Conservation (phyloP, 2,113 vertebrate species). For the Istiophorus platypterus region DNA sequence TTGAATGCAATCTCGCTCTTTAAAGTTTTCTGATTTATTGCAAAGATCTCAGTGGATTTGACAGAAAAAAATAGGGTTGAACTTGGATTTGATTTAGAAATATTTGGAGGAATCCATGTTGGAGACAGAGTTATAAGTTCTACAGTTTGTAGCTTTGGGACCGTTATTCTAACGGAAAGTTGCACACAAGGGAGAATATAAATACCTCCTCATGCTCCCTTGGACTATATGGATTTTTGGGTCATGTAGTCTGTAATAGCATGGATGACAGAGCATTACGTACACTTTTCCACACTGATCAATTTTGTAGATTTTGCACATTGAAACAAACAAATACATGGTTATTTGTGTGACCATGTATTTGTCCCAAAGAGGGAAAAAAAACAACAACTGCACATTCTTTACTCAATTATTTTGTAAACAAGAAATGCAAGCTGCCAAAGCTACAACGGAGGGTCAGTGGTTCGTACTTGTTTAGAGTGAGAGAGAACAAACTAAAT, state of each 20-base stretch:
- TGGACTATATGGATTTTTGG: conserved; percentile 20
- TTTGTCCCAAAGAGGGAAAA: not conserved
- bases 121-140: conserved; percentile 21
- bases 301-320: conserved; percentile 1
- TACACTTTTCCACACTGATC: not conserved
- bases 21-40: conserved; percentile 31
- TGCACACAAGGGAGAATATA: conserved; percentile 38
- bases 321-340: not conserved
- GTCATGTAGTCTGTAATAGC: conserved; percentile 6
- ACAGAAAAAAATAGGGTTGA: conserved; percentile 22
- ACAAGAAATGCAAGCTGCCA: conserved; percentile 54
- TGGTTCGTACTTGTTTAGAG: conserved; percentile 70
- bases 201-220: conserved; percentile 24
- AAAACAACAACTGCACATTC: conserved; percentile 28
- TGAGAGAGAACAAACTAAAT: conserved; percentile 66
- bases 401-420: conserved; percentile 36
- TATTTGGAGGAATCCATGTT: conserved; percentile 22
- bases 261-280: not conserved
- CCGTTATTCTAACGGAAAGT: conserved; percentile 34
- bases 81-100: conserved; percentile 35
- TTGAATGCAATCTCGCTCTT: not conserved
- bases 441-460: conserved; percentile 32
- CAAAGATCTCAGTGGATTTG: not conserved
- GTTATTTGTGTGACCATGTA: not conserved
- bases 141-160: conserved; percentile 40